phyloP scores from a whole-genome alignment of 2,113 vertebrate species.

The Nannospalax galili region DNA sequence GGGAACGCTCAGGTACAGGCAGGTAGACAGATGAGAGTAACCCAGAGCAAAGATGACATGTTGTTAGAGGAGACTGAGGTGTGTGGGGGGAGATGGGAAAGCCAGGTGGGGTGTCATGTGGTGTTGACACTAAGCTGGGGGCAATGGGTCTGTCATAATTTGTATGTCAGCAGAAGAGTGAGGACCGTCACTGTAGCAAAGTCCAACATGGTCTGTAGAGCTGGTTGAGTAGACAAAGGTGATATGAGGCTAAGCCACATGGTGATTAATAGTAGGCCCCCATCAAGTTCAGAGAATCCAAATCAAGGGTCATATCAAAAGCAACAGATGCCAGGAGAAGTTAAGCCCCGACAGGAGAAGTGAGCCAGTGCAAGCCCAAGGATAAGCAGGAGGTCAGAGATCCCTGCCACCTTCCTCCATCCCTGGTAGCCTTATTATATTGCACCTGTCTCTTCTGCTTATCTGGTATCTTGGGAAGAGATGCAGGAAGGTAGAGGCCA shows the following conservation, averaged over 20 bases:
- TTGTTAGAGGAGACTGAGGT: not conserved
- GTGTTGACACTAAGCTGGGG: not conserved
- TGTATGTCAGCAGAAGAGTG: not conserved
- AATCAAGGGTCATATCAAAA: not conserved
- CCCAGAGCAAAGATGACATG: not conserved
- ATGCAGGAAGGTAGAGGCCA: not conserved
- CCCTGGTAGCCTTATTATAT: not conserved
- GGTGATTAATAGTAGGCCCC: not conserved
- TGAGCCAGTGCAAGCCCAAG: not conserved
- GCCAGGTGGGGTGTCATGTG: not conserved
- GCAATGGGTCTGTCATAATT: not conserved
- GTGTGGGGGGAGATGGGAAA: fast-evolving
- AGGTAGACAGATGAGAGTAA: not conserved
- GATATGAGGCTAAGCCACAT: not conserved
- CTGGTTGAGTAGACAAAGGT: not conserved
- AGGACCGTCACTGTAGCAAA: not conserved
- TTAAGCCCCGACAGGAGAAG: not conserved
- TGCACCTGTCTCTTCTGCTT: not conserved
- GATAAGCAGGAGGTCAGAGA: not conserved
- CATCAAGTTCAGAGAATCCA: not conserved
- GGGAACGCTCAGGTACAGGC: not conserved
- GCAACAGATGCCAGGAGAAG: not conserved
- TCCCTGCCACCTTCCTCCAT: fast-evolving
- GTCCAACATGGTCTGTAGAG: not conserved
- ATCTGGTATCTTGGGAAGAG: not conserved